phyloP scores from a whole-genome alignment of 2,797 vertebrate species.

The Australoheros facetus region DNA sequence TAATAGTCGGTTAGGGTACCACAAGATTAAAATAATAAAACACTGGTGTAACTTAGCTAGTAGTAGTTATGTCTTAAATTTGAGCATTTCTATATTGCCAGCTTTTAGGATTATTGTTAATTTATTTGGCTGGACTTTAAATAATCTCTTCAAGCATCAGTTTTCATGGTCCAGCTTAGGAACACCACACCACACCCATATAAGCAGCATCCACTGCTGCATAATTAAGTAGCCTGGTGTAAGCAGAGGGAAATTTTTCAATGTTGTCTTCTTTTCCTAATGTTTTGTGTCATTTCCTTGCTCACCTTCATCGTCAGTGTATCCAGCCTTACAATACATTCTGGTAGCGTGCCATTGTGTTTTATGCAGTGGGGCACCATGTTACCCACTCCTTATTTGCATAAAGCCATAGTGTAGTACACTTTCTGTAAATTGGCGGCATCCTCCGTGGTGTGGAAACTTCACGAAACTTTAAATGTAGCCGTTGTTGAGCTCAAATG shows the following conservation, averaged over 20 bases:
- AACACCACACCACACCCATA: no score
- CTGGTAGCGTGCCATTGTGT: not conserved
- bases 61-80: not conserved
- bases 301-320: not conserved
- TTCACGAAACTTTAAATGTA: not conserved
- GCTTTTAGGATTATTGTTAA: not conserved
- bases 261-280: not conserved
- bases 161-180: no score
- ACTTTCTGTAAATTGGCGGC: no score
- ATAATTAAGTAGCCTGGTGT: no score
- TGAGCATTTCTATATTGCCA: not conserved
- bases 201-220: no score
- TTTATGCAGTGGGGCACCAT: not conserved
- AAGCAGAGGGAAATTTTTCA: no score
- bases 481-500: not conserved
- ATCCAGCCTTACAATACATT: not conserved
- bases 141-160: no score
- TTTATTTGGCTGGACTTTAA: not conserved
- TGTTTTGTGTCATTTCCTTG: not conserved
- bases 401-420: no score
- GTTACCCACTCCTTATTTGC: not conserved
- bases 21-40: not conserved
- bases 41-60: not conserved
- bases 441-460: not conserved
- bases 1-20: not conserved